phyloP scores from a whole-genome alignment of 2,113 vertebrate genomes.

The Rousettus leschenaultii region DNA sequence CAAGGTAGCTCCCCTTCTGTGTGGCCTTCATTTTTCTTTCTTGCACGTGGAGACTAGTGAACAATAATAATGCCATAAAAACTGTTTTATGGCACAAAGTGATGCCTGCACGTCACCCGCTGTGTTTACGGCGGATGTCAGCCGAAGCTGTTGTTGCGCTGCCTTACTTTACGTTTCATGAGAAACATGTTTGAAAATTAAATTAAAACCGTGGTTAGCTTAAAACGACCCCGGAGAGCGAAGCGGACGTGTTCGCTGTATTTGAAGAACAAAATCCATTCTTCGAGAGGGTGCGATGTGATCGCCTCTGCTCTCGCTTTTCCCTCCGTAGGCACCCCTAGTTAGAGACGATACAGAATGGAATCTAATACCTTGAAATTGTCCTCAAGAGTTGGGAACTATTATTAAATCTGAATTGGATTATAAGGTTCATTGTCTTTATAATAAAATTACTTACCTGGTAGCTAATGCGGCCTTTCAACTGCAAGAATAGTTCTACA shows the following conservation, averaged over 20 bases:
- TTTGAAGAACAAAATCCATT: background rate
- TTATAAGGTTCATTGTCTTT: background rate
- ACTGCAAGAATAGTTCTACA: background rate
- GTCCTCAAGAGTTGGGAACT: background rate
- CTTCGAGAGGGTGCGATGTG: rapidly evolving
- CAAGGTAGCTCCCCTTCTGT: background rate
- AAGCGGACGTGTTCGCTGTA: background rate
- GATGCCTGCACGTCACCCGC: background rate
- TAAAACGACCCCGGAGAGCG: slow-evolving; percentile 14
- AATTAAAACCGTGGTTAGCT: background rate
- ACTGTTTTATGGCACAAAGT: background rate
- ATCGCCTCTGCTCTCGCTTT: background rate
- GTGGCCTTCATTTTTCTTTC: slow-evolving; percentile 22
- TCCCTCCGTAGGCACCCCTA: background rate
- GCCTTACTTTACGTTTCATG: slow-evolving; percentile 41
- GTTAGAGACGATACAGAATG: background rate
- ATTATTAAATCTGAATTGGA: background rate
- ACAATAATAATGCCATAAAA: slow-evolving; percentile 53
- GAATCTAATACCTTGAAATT: background rate
- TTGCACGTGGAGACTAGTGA: background rate
- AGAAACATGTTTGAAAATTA: slow-evolving; percentile 45
- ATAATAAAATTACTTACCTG: background rate
- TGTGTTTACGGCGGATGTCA: slow-evolving; percentile 29
- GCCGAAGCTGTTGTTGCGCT: slow-evolving; percentile 25
- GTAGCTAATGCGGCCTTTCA: background rate